These are phyloP conservation scores for Galeopsomyia nigrocyanea DNA, from an alignment of 2,888 invertebrate genomes.

Conservation along the genomic window DNA sequence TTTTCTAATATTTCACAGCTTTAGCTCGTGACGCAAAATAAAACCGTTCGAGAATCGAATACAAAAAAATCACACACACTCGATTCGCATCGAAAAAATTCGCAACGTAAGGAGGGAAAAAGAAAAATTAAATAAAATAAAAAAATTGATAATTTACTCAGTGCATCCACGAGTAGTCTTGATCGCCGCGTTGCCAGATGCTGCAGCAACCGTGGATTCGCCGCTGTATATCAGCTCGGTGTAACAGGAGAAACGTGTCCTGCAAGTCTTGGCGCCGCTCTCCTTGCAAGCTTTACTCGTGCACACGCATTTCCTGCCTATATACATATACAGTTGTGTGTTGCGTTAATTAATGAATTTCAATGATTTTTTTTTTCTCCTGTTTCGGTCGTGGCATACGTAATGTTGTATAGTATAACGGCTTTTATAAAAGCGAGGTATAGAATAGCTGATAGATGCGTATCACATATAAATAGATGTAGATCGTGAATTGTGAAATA, in stretches of 20 bases:
- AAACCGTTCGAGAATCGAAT: too few relatives aligned
- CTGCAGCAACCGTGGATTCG: slow-evolving; percentile 47
- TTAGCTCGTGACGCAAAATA: neutral
- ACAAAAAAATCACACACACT: neutral
- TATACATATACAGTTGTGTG: slow-evolving; percentile 16
- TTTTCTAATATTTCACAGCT: neutral
- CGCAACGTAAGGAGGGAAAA: neutral
- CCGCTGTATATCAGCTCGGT: slow-evolving; percentile 56
- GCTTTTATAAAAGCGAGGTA: too few relatives aligned
- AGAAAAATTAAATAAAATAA: slow-evolving; percentile 11
- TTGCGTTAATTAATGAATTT: too few relatives aligned
- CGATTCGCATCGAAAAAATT: neutral
- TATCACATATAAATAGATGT: too few relatives aligned
- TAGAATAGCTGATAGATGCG: too few relatives aligned
- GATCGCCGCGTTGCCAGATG: slow-evolving; percentile 22
- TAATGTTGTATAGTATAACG: too few relatives aligned
- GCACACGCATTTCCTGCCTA: slow-evolving; percentile 60
- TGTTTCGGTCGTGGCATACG: too few relatives aligned
- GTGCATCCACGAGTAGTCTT: slow-evolving; percentile 59
- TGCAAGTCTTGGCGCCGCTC: slow-evolving; percentile 57
- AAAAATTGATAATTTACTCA: slow-evolving; percentile 51
- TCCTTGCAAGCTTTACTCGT: slow-evolving; percentile 60
- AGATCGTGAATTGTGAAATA: too few relatives aligned
- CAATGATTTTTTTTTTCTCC: too few relatives aligned
- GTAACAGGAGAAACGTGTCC: slow-evolving; percentile 59